phyloP scores from a whole-genome alignment of 2,113 vertebrate species.

The Varanus komodoensis region DNA sequence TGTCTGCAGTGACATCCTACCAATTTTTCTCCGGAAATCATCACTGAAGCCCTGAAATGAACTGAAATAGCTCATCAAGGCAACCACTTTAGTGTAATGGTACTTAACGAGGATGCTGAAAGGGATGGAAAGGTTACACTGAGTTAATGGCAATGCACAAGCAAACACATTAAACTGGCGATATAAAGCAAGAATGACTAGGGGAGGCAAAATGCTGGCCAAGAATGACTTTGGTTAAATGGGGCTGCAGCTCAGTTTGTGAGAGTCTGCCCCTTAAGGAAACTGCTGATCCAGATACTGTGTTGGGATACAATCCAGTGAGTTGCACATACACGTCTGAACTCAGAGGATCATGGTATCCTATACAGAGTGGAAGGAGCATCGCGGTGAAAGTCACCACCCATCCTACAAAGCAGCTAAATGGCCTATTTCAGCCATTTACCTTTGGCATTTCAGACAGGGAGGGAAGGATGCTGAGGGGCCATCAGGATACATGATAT shows the following conservation, averaged over 20 bases:
- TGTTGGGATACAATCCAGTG: background rate
- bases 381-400: too few relatives aligned
- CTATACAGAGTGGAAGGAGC: too few relatives aligned
- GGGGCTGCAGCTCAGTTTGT: background rate
- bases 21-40: background rate
- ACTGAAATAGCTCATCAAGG: background rate
- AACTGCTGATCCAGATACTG: background rate
- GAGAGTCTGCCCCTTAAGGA: background rate
- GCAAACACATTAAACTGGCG: background rate
- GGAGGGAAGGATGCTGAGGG: too few relatives aligned
- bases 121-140: background rate
- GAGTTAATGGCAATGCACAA: background rate
- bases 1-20: background rate
- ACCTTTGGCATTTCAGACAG: too few relatives aligned
- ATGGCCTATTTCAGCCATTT: too few relatives aligned
- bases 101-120: background rate
- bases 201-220: background rate
- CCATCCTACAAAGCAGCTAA: too few relatives aligned
- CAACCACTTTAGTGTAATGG: constrained; percentile 1
- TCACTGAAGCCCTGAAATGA: constrained; percentile 11
- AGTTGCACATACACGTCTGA: too few relatives aligned
- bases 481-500: too few relatives aligned
- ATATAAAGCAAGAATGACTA: background rate
- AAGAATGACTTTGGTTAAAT: background rate
- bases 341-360: too few relatives aligned